Conservation (phyloP, 1,140 invertebrate species). For the Brachystomella parvula region DNA sequence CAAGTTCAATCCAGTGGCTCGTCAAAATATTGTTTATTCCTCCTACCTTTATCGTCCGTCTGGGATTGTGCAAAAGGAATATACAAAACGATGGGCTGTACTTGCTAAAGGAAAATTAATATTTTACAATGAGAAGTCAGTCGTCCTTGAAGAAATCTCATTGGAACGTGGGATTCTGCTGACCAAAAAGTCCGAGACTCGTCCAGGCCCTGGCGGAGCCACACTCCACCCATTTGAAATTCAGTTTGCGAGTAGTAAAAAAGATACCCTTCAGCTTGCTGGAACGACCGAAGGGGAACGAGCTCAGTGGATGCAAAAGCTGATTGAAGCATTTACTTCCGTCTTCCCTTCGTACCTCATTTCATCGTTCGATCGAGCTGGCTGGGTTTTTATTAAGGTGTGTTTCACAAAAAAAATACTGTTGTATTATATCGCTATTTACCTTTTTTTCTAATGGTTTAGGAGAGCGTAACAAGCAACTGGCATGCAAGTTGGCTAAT, state of each 20-base stretch:
- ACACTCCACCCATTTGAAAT: conserved; percentile 53
- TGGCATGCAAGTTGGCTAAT: conserved; percentile 74
- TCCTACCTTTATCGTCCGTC: conserved; percentile 25
- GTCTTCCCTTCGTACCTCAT: conserved; percentile 53
- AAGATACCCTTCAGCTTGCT: conserved; percentile 47
- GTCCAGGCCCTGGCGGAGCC: conserved; percentile 46
- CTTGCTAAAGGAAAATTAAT: conserved; percentile 25
- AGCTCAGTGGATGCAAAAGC: conserved; percentile 59
- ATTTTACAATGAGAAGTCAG: conserved; percentile 30
- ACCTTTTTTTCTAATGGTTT: conserved; percentile 34
- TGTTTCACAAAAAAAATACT: background rate
- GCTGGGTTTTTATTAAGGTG: conserved; percentile 63
- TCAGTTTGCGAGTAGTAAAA: conserved; percentile 43
- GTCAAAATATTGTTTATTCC: conserved; percentile 20
- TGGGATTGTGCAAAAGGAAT: conserved; percentile 32
- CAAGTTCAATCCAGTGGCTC: conserved; percentile 23
- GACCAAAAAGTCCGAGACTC: conserved; percentile 26
- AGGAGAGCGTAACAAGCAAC: conserved; percentile 56
- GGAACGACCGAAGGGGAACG: conserved; percentile 49
- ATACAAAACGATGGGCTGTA: conserved; percentile 24
- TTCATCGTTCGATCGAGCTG: conserved; percentile 53
- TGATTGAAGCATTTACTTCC: conserved; percentile 54
- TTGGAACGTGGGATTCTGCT: conserved; percentile 27
- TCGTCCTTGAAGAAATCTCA: conserved; percentile 16
- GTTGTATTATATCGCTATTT: background rate